Evolutionary conservation across 2,113 vertebrate species (phyloP).

Genomic region (Eolophus roseicapilla): DNA sequence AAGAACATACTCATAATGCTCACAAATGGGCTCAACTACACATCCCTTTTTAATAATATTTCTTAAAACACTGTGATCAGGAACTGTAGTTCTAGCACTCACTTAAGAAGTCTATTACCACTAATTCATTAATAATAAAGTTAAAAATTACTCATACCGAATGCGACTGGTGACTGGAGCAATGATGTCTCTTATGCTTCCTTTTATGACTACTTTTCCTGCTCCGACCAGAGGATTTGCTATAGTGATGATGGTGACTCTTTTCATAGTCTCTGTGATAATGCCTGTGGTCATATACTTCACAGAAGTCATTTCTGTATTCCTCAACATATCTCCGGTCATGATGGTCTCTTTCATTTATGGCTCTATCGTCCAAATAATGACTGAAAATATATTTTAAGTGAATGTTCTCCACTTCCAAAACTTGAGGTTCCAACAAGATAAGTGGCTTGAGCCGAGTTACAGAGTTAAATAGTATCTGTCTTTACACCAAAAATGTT

Average conservation of each 20-base stretch:
- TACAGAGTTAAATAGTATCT: conserved; percentile 23
- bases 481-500: conserved; percentile 42
- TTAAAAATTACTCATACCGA: conserved; percentile 85
- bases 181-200: conserved; percentile 78
- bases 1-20: conserved; percentile 27
- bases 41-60: background rate
- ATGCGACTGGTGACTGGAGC: conserved; percentile 80
- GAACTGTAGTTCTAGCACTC: conserved; percentile 60
- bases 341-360: conserved; percentile 80
- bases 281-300: conserved; percentile 77
- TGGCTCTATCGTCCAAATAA: conserved; percentile 78
- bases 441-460: conserved; percentile 49
- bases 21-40: conserved; percentile 23
- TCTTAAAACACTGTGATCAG: conserved; percentile 38
- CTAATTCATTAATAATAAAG: conserved; percentile 69
- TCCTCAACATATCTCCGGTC: conserved; percentile 79
- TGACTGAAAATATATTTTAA: conserved; percentile 79
- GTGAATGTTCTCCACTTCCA: conserved; percentile 65
- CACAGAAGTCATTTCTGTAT: conserved; percentile 79
- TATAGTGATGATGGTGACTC: conserved; percentile 85
- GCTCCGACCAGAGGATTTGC: conserved; percentile 89
- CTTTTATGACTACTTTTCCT: conserved; percentile 86
- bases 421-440: conserved; percentile 67
- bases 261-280: conserved; percentile 84
- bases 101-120: conserved; percentile 62